A percentile compares a stretch with the other conserved stretches of the same genome.
phyloP scores from a whole-genome alignment of 2,113 vertebrate species.

The Apteryx mantelli region DNA sequence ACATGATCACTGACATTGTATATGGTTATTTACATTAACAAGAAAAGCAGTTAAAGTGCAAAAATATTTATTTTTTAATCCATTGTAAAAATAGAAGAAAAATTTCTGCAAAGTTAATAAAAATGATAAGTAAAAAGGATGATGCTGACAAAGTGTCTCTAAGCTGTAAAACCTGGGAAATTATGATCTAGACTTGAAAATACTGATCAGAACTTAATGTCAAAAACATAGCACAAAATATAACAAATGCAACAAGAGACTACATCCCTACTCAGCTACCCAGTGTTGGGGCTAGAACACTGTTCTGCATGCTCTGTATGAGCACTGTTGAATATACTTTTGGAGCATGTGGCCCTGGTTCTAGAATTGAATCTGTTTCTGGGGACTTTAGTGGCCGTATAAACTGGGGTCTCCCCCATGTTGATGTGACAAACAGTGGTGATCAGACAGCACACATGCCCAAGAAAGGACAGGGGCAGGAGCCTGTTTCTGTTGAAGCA shows the following conservation, averaged over 20 bases:
- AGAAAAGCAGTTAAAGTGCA: not conserved
- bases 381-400: not conserved
- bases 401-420: not conserved
- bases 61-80: not conserved
- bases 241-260: rapidly evolving
- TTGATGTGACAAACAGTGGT: not conserved
- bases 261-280: not conserved
- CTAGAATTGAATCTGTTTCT: not conserved
- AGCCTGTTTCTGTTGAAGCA: not conserved
- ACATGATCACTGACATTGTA: not conserved
- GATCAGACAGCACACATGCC: rapidly evolving
- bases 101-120: not conserved
- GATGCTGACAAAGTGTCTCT: not conserved
- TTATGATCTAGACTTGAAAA: not conserved
- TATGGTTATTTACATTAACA: not conserved
- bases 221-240: not conserved
- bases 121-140: not conserved
- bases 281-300: not conserved
- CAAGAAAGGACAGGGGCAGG: not conserved
- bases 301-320: rapidly evolving
- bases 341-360: rapidly evolving
- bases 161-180: not conserved
- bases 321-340: not conserved
- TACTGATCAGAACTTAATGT: not conserved
- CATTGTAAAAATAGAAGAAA: not conserved